Base-by-base conservation (phyloP, 2,888 invertebrate species). In the Ornithoptera priamus region DNA sequence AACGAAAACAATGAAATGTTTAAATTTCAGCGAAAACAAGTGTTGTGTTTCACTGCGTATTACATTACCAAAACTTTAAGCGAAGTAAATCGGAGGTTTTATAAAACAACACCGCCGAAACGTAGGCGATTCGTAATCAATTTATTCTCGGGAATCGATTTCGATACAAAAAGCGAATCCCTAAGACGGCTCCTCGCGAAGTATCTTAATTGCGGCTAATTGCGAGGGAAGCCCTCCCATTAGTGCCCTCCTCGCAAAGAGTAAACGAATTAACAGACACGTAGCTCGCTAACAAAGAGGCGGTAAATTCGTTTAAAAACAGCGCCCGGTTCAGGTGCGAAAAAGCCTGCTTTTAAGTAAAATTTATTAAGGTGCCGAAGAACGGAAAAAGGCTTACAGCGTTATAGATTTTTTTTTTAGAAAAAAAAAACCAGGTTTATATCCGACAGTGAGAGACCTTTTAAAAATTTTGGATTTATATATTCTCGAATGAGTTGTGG, bases 231-330 rank as follows among this genome's bases (percentile, higher is more conserved):
- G 86, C 87, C 82, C 80, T 81, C 85, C 88, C 85, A 89, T 90
- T 89, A 90, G 85, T 79, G 81, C 80, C 78, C 81, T 81, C 80
- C 79, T 80, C 77, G 85, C 85, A 83, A 87, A 88, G 89, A 89
- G 87, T 89, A 90, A 91, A 89, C 88, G 89, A 89, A 90, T 90
- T 90, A 90, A 87, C 88, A 86, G 88, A 86, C 85, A 84, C 86
- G 88, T 84, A 82, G 81, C 80, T 81, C 80, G 77, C 80, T 81
- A 82, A 82, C 84, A 81, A 81, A 84, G 85, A 83, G 81, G 83
- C 81, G 86, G 85, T 85, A 88, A 90, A 90, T 89, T 89, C 84
- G 80, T 86, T 90, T 87, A 84, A 87, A 89, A 89, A 88, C 83
- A 85, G 79, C 84, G 72, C 78, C 78, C 77, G 81, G 85, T 83